phyloP scores from a whole-genome alignment of 2,888 invertebrate species.

The Cerastis leucographa region DNA sequence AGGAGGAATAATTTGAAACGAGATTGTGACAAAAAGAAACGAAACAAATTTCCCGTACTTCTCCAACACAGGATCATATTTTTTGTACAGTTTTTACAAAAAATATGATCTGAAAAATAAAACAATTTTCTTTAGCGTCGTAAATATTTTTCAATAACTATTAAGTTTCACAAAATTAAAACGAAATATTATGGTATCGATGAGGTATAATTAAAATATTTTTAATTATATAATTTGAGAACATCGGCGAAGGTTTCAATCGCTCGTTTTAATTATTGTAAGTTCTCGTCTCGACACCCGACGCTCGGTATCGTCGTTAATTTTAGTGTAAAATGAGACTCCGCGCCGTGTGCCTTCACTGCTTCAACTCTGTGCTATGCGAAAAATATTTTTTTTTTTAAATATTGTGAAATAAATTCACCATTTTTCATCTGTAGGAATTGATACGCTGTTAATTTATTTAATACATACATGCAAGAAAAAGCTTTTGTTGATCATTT shows the following conservation, averaged over 20 bases:
- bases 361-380: constrained; percentile 66
- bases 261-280: constrained; percentile 82
- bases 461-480: not conserved
- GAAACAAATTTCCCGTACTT: constrained; percentile 15
- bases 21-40: not conserved
- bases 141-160: constrained; percentile 61
- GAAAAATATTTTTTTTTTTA: constrained; percentile 62
- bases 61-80: no score
- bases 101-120: constrained; percentile 24
- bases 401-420: constrained; percentile 36
- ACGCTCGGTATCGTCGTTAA: constrained; percentile 79
- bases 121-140: constrained; percentile 44
- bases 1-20: constrained; percentile 5
- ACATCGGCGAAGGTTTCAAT: constrained; percentile 80
- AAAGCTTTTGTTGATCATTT: not conserved
- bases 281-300: constrained; percentile 78
- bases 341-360: constrained; percentile 65
- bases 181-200: constrained; percentile 69
- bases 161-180: constrained; percentile 68
- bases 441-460: constrained; percentile 25
- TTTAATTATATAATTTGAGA: constrained; percentile 85
- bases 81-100: no score
- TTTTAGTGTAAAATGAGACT: constrained; percentile 79
- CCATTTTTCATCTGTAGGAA: constrained; percentile 25
- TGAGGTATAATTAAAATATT: constrained; percentile 80